Base-by-base conservation (phyloP, 2,888 invertebrate species). In the Vanessa cardui region DNA sequence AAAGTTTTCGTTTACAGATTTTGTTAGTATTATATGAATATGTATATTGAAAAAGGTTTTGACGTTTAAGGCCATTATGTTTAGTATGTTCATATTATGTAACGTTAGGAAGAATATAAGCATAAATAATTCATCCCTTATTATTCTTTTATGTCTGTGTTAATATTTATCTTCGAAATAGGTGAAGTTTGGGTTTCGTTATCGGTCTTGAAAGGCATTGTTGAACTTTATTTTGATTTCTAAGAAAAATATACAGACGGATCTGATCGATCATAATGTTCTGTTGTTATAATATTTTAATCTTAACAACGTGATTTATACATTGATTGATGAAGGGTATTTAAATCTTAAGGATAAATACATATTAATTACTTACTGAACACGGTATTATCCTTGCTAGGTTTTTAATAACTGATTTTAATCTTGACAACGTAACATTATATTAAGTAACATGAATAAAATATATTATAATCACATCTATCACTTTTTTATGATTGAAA, bases 211-310 rank as follows among this genome's bases (percentile, higher is more conserved):
- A 62, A 45, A 60, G 46, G 47, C 52, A 46, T 65, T 68, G 64
- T 68, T 65, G 52, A 16, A 49, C 18, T 49, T 9, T 56, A 26
- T 62, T 58, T 62, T 58, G 26, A 62, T 58, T 46, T 58, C 59
- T 68, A 56, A 50, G 26, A 66, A 56, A 46, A 64, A 64, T 52
- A 62, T 46, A 62, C 39, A 21, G 26, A 62, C 26, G 70, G 54
- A 44, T 45, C 33, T 20, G 45, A 65, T 71, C 65, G 62, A 71
- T 68, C 70, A 65, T 62, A 31, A 15, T 20, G 18, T 65, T 64
- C 16, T 49, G 50, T 52, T 62, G 26, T 16, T 47, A 31, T 58
- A 15, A 26, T 58, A 49, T 63, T 56, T 46, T 54, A 63, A 45
- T 39, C 7, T 52, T 16, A 21, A 39, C 26, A 39, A 44, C 62